Percentiles rank a stretch among this genome's conserved stretches.
Conservation (phyloP, 2,113 vertebrate genomes). For the Macrotus californicus region DNA sequence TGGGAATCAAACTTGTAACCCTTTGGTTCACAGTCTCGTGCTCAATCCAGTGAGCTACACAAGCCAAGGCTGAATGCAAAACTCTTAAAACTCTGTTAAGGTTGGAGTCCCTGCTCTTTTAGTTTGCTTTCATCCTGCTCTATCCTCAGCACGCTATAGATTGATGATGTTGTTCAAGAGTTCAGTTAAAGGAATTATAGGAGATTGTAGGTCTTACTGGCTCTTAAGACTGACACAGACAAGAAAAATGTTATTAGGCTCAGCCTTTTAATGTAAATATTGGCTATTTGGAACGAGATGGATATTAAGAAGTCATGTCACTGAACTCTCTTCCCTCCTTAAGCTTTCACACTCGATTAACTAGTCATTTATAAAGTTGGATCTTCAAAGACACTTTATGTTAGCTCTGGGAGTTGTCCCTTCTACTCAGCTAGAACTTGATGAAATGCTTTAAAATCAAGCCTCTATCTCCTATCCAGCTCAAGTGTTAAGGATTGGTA, state of each 20-base stretch:
- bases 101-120: background rate
- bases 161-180: background rate
- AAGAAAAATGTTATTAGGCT: background rate
- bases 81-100: background rate
- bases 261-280: conserved; percentile 28
- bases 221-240: background rate
- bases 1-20: too few relatives aligned
- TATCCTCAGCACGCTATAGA: background rate
- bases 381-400: conserved; percentile 3
- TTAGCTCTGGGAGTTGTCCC: background rate
- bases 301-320: background rate
- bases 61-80: background rate
- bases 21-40: too few relatives aligned
- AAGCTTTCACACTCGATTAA: conserved; percentile 12
- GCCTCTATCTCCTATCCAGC: background rate
- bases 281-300: background rate
- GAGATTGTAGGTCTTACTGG: background rate
- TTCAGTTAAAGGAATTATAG: conserved; percentile 1
- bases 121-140: background rate
- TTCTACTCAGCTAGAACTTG: conserved; percentile 16
- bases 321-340: conserved; percentile 1
- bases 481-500: conserved; percentile 18
- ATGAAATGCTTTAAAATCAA: conserved; percentile 34
- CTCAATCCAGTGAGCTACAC: too few relatives aligned
- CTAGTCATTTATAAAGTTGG: background rate